Evolutionary conservation across 2,797 vertebrate genomes (phyloP).

Genomic region (Gephyroberyx darwinii): DNA sequence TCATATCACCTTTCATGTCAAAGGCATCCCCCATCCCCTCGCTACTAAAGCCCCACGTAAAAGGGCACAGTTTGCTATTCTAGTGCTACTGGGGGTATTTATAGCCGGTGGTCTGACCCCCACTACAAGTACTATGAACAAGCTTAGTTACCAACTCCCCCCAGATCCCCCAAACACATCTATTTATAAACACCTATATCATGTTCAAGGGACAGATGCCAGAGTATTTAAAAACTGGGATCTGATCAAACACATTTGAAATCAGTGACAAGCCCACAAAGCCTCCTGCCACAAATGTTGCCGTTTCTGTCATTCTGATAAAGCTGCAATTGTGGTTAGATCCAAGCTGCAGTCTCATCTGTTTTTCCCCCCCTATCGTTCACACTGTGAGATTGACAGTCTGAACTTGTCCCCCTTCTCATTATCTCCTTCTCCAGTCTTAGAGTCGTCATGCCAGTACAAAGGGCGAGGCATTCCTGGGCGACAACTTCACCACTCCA

Average conservation of each 20-base stretch:
- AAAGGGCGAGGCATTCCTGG: constrained; percentile 87
- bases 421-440: constrained; percentile 57
- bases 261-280: constrained; percentile 52
- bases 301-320: constrained; percentile 22
- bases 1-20: constrained; percentile 49
- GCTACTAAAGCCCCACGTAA: constrained; percentile 64
- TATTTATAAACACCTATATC: constrained; percentile 71
- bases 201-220: constrained; percentile 55
- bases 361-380: constrained; percentile 21
- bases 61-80: constrained; percentile 77
- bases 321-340: constrained; percentile 34
- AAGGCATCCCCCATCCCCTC: constrained; percentile 34
- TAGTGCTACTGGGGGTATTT: constrained; percentile 68
- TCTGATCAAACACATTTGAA: constrained; percentile 61
- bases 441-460: constrained; percentile 86
- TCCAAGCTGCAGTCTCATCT: constrained; percentile 29
- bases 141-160: constrained; percentile 65
- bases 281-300: constrained; percentile 50
- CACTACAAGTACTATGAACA: constrained; percentile 69
- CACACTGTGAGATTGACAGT: constrained; percentile 12
- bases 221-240: constrained; percentile 58
- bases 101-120: constrained; percentile 68
- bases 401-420: constrained; percentile 8
- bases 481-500: constrained; percentile 86
- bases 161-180: constrained; percentile 59